Base-by-base conservation (phyloP, 2,113 vertebrate genomes). In the Phycodurus eques region DNA sequence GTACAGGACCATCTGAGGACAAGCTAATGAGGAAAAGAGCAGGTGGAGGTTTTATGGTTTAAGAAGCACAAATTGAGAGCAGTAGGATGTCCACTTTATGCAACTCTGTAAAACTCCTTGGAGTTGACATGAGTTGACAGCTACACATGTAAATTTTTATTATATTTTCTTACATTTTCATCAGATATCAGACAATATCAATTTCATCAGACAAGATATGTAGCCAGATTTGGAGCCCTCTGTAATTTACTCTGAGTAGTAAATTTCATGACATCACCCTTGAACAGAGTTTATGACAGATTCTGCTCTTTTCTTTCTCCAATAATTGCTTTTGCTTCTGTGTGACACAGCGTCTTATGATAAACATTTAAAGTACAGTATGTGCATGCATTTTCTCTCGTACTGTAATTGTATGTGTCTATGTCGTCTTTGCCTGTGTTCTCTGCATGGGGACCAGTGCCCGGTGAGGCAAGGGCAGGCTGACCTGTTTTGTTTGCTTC, bases 401-500 rank as follows among this genome's bases (percentile, higher is more conserved):
- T 51, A 8, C 51, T 57, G 5, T 66, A 27, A 67, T 68, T 77
- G 49, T 11, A 12, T 44, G 68, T 73, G 60, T 75, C 68, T 74
- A 2, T 69, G 51, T 71, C 59, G 54, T 67, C 19, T 67, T 46
- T 80, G 51, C 76, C 56, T 75, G 46, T 70, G 44, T 53, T 73
- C 19, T 78, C 44, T 68, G 73, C 60, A 33, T 39, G 35, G 61
- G 69, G 68, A 56, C 12, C 53, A 66, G 78, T 80, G 72, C 85
- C 75, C 76, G 74, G 78, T 67, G 77, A 74, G 61, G 73, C 72
- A 73, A 78, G 70, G 64, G 73, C 65, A 71, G 73, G 59, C 78
- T 85, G 85, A 85, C 82, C 86, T 88, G 85, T 89, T 88, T 84
- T 85, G 83, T 88, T 90, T 90, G 88, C 86, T 88, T 88, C 86